Conservation (phyloP, 2,113 vertebrate genomes). For the Pluvialis apricaria region DNA sequence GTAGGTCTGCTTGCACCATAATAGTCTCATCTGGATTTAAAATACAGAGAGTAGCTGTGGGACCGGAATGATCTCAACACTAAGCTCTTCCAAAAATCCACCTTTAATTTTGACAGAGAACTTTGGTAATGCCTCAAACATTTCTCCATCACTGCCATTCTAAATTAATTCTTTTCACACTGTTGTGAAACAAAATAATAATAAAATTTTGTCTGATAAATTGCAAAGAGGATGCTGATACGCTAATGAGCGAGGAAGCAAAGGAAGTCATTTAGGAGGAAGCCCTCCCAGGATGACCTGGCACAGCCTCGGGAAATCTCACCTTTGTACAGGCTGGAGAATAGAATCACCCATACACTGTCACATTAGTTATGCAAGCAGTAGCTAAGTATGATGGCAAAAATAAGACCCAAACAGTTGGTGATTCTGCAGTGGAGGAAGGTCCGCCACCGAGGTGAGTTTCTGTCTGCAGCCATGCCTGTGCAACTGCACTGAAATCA, state of each 20-base stretch:
- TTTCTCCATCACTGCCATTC: not conserved
- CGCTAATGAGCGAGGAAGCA: not conserved
- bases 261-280: not conserved
- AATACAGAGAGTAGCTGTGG: not conserved
- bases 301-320: not conserved
- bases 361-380: not conserved
- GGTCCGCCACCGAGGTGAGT: rapidly evolving
- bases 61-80: not conserved
- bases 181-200: not conserved
- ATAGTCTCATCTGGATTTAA: not conserved
- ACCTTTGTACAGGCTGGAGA: not conserved
- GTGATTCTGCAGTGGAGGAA: not conserved
- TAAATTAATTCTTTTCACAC: not conserved
- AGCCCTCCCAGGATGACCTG: not conserved
- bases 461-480: not conserved
- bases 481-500: not conserved
- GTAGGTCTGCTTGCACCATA: not conserved
- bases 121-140: not conserved
- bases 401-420: not conserved
- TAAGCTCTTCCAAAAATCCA: not conserved
- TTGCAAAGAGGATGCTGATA: not conserved
- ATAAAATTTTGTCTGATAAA: not conserved
- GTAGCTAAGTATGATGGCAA: not conserved
- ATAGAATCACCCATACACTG: not conserved
- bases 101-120: not conserved